Percentiles rank a stretch among this genome's conserved stretches.
These are phyloP conservation scores for Epistrophe grossulariae DNA, from an alignment of 2,888 invertebrate genomes.

Conservation along the genomic window DNA sequence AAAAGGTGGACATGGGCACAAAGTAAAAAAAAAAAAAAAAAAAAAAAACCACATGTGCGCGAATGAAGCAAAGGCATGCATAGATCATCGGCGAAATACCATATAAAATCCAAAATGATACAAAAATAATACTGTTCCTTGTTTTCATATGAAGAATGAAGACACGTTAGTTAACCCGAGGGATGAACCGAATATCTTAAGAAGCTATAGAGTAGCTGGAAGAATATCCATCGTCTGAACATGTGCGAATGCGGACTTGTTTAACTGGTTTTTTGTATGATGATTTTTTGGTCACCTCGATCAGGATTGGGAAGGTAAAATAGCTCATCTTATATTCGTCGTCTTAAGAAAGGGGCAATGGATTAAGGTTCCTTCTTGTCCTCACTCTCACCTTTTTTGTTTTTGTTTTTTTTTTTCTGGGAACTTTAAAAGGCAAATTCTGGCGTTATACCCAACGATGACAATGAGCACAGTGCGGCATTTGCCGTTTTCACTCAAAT, in stretches of 20 bases:
- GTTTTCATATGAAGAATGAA: neutral
- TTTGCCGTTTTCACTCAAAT: constrained; percentile 48
- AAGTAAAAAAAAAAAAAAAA: neutral
- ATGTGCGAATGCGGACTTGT: constrained; percentile 72
- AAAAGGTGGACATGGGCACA: constrained; percentile 35
- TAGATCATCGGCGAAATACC: constrained; percentile 30
- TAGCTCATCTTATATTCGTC: constrained; percentile 26
- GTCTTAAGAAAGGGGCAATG: constrained; percentile 27
- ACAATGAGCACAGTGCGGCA: constrained; percentile 42
- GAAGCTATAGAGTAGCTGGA: constrained; percentile 16
- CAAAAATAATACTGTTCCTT: constrained; percentile 19
- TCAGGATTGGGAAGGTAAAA: constrained; percentile 50
- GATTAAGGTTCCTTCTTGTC: constrained; percentile 22
- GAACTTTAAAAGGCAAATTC: constrained; percentile 51
- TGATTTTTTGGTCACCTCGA: constrained; percentile 57
- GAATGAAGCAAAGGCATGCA: constrained; percentile 29
- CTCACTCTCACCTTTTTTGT: constrained; percentile 17
- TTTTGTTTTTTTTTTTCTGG: neutral
- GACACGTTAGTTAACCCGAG: constrained; percentile 39
- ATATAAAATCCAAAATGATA: constrained; percentile 23
- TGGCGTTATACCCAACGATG: constrained; percentile 48
- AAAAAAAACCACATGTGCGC: constrained; percentile 21
- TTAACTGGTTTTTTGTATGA: constrained; percentile 60
- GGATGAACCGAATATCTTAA: constrained; percentile 43
- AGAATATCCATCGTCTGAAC: constrained; percentile 42